Evolutionary conservation across 1,140 invertebrate species (phyloP).

Genomic region (Helicoverpa armigera): DNA sequence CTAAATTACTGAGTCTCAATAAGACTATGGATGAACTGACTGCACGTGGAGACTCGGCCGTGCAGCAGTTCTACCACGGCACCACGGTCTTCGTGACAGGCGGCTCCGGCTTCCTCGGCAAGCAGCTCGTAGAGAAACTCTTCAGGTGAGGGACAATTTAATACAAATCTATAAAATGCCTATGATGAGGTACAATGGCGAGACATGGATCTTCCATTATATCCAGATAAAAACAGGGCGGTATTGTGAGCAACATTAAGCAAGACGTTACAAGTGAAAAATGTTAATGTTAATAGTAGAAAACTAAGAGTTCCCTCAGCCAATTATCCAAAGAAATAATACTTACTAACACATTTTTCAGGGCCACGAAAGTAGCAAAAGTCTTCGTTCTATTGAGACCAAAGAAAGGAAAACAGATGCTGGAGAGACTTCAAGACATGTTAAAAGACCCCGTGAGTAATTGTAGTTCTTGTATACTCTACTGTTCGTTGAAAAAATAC

Average conservation of each 20-base stretch:
- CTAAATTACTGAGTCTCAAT: neutral
- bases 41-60: slow-evolving; percentile 31
- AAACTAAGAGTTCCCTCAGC: neutral
- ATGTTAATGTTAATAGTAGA: neutral
- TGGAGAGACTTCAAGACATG: neutral
- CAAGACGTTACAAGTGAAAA: too few relatives aligned
- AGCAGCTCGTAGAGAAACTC: too few relatives aligned
- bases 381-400: neutral
- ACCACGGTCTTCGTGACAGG: neutral
- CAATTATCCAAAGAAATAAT: neutral
- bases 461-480: neutral
- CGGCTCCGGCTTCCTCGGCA: too few relatives aligned
- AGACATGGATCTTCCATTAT: too few relatives aligned
- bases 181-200: too few relatives aligned
- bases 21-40: slow-evolving; percentile 35
- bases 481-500: too few relatives aligned
- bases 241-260: too few relatives aligned
- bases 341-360: neutral
- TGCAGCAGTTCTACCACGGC: slow-evolving; percentile 26
- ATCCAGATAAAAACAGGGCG: too few relatives aligned
- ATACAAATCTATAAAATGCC: too few relatives aligned
- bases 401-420: neutral
- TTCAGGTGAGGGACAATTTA: neutral
- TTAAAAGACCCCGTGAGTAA: slow-evolving; percentile 14
- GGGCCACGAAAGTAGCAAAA: neutral